A percentile compares a stretch with the other conserved stretches of the same genome.
phyloP scores from a whole-genome alignment of 2,797 vertebrate genomes.

The Tachyglossus aculeatus region DNA sequence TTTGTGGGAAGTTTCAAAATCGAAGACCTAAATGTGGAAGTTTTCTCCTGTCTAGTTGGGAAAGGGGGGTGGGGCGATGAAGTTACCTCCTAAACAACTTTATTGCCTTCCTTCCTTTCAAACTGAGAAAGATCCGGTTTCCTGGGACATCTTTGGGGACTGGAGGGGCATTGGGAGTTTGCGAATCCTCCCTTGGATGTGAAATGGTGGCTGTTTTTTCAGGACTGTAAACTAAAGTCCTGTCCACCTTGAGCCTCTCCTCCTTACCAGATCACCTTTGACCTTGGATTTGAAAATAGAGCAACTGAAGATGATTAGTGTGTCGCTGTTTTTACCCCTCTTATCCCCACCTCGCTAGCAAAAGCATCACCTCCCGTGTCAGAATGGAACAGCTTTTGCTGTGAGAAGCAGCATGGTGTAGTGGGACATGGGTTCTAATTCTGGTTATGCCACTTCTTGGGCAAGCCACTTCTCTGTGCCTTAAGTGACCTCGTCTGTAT shows the following conservation, averaged over 20 bases:
- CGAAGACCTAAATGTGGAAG: conserved; percentile 28
- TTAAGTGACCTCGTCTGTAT: neutral
- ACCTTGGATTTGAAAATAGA: conserved; percentile 7
- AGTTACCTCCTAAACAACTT: neutral
- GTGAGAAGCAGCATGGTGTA: no score
- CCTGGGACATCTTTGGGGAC: neutral
- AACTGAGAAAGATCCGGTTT: neutral
- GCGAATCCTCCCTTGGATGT: neutral
- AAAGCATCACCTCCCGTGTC: neutral
- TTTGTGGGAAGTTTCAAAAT: conserved; percentile 28
- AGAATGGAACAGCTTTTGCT: no score
- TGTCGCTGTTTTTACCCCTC: neutral
- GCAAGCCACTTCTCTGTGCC: neutral
- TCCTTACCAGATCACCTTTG: neutral
- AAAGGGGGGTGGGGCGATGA: conserved; percentile 16
- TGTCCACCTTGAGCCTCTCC: neutral
- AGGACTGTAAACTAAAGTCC: neutral
- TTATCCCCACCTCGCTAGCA: conserved; percentile 11
- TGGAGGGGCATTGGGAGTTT: neutral
- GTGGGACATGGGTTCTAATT: no score
- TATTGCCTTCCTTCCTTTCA: neutral
- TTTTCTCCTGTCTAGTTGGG: conserved; percentile 9
- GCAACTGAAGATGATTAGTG: conserved; percentile 7
- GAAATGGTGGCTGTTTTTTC: neutral
- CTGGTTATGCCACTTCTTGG: neutral